A percentile compares a stretch with the other conserved stretches of the same genome.
phyloP scores from a whole-genome alignment of 1,140 invertebrate genomes.

The Orius insidiosus region DNA sequence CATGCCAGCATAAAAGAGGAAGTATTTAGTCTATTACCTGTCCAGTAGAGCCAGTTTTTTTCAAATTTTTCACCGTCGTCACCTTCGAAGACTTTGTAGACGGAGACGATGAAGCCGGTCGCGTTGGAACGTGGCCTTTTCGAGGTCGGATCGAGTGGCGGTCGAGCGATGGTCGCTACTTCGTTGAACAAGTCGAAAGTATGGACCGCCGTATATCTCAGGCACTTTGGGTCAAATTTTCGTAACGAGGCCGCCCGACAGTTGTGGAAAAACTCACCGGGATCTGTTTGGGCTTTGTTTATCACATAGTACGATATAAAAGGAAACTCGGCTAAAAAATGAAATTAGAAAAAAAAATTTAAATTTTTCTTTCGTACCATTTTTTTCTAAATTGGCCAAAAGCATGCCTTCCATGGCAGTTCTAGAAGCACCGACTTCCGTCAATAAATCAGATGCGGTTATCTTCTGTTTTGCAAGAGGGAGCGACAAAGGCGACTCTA shows the following conservation, averaged over 20 bases:
- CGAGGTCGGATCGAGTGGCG: slow-evolving; percentile 57
- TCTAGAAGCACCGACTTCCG: slow-evolving; percentile 50
- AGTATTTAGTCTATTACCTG: too few species aligned
- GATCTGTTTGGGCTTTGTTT: slow-evolving; percentile 68
- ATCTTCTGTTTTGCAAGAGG: slow-evolving; percentile 58
- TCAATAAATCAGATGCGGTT: slow-evolving; percentile 55
- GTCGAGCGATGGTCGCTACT: slow-evolving; percentile 74
- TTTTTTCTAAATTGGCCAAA: slow-evolving; percentile 72
- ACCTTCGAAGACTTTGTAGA: slow-evolving; percentile 86
- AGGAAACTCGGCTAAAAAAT: slow-evolving; percentile 63
- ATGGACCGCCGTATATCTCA: slow-evolving; percentile 66
- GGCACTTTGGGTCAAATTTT: slow-evolving; percentile 63
- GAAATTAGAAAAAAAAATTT: slow-evolving; percentile 17
- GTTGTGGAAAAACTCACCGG: slow-evolving; percentile 64
- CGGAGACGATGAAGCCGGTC: slow-evolving; percentile 79
- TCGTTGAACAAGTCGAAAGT: slow-evolving; percentile 73
- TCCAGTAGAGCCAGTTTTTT: slow-evolving; percentile 86
- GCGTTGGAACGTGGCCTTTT: slow-evolving; percentile 54
- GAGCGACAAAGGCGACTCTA: slow-evolving; percentile 62
- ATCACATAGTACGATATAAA: slow-evolving; percentile 82
- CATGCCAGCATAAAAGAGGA: too few species aligned
- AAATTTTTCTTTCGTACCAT: slow-evolving; percentile 33
- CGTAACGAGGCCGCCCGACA: slow-evolving; percentile 58
- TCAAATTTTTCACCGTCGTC: slow-evolving; percentile 80
- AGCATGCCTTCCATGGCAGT: slow-evolving; percentile 61